Evolutionary conservation across 2,797 vertebrate genomes (phyloP).

Genomic region (Sparidentex hasta): DNA sequence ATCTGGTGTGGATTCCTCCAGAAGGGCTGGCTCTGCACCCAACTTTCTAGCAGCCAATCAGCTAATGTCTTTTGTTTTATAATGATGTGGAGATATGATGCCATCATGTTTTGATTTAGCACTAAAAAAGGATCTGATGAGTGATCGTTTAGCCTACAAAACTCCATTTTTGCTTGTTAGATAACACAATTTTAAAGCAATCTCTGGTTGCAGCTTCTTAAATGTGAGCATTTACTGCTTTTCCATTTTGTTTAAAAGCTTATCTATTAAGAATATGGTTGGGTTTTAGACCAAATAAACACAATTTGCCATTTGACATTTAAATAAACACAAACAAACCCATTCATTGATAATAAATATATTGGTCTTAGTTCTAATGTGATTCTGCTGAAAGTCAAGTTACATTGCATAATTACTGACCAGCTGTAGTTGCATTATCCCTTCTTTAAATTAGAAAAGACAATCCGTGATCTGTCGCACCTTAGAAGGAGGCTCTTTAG

Average conservation of each 20-base stretch:
- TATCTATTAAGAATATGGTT: background rate
- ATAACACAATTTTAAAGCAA: too few species aligned
- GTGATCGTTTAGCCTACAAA: too few species aligned
- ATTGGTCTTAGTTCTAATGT: background rate
- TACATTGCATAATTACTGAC: background rate
- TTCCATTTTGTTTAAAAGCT: background rate
- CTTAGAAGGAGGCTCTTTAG: constrained; percentile 61
- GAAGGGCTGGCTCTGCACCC: too few species aligned
- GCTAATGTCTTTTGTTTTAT: too few species aligned
- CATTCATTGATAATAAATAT: background rate
- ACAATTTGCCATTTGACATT: too few species aligned
- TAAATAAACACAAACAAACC: background rate
- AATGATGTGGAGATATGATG: background rate
- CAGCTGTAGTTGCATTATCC: constrained; percentile 20
- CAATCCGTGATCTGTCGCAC: constrained; percentile 48
- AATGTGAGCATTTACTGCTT: background rate
- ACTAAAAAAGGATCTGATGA: too few species aligned
- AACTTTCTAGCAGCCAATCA: too few species aligned
- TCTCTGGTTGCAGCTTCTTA: background rate
- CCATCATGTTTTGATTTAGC: background rate
- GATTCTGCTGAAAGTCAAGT: background rate
- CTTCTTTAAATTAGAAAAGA: constrained; percentile 43
- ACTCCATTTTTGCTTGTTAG: too few species aligned
- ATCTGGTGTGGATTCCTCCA: too few species aligned
- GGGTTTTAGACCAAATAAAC: background rate